Conservation (phyloP, 2,797 vertebrate species). For the Hoplostethus mediterraneus region DNA sequence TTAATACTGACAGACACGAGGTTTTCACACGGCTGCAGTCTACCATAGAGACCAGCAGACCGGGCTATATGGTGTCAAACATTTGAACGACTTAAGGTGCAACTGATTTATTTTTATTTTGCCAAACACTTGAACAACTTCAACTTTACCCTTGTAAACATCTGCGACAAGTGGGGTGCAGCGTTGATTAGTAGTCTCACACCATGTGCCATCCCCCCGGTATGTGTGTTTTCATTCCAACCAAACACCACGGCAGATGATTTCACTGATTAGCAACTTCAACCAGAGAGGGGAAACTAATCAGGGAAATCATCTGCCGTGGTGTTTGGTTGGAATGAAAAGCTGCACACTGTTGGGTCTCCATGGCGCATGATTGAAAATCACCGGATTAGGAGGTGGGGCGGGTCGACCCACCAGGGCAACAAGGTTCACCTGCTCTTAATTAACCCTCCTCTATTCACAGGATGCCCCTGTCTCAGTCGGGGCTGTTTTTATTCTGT, state of each 20-base stretch:
- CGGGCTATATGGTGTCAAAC: no score
- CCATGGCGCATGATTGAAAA: slow-evolving; percentile 37
- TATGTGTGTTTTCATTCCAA: slow-evolving; percentile 15
- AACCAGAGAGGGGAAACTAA: slow-evolving; percentile 28
- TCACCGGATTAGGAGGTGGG: slow-evolving; percentile 6
- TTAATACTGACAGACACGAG: no score
- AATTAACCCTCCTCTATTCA: slow-evolving; percentile 43
- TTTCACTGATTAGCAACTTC: slow-evolving; percentile 59
- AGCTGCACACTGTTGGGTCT: slow-evolving; percentile 30
- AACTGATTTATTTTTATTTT: neutral
- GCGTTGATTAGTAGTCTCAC: slow-evolving; percentile 43
- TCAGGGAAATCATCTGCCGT: slow-evolving; percentile 56
- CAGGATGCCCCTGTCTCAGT: slow-evolving; percentile 21
- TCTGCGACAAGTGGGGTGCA: slow-evolving; percentile 31
- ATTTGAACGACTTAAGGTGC: neutral
- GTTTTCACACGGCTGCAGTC: no score
- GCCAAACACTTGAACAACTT: neutral
- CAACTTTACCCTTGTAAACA: slow-evolving; percentile 44
- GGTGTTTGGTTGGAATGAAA: slow-evolving; percentile 26
- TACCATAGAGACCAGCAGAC: no score
- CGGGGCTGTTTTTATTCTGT: slow-evolving; percentile 8
- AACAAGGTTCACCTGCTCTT: slow-evolving; percentile 48
- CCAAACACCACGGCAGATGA: neutral
- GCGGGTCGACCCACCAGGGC: neutral
- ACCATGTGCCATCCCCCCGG: slow-evolving; percentile 21